These are phyloP conservation scores for Simalia tracyae DNA, from an alignment of 2,797 vertebrate species.

Conservation along the genomic window DNA sequence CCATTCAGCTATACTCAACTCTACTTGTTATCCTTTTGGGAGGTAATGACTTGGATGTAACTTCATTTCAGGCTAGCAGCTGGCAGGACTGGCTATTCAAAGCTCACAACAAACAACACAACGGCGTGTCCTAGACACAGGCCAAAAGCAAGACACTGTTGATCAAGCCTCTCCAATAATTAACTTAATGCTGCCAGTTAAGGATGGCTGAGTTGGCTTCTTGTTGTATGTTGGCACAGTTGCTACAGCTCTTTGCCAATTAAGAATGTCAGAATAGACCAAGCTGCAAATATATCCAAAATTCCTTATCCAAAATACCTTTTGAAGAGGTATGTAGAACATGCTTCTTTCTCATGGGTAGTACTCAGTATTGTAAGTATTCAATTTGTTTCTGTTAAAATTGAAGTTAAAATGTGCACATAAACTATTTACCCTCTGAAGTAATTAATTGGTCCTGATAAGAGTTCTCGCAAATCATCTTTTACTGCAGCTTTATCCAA, in stretches of 20 bases:
- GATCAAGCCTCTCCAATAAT: conserved; percentile 71
- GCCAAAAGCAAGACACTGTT: conserved; percentile 63
- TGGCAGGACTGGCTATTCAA: conserved; percentile 72
- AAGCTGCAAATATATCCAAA: neutral
- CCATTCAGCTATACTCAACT: conserved; percentile 72
- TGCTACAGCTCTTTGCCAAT: conserved; percentile 40
- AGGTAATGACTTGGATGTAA: conserved; percentile 80
- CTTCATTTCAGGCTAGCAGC: conserved; percentile 80
- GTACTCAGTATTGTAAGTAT: neutral
- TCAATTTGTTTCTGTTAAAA: neutral
- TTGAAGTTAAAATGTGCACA: neutral
- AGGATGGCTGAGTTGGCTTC: conserved; percentile 54
- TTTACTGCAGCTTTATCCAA: neutral
- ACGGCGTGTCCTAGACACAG: conserved; percentile 55
- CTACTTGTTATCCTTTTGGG: conserved; percentile 77
- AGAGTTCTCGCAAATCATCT: neutral
- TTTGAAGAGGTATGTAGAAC: neutral
- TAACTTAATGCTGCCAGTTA: conserved; percentile 73
- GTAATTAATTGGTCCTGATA: neutral
- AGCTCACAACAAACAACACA: conserved; percentile 66
- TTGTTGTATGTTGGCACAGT: conserved; percentile 33
- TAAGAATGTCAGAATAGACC: conserved; percentile 36
- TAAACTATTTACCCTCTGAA: neutral
- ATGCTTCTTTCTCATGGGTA: neutral
- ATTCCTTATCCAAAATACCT: neutral